These are phyloP conservation scores for Lumbricus terrestris DNA, from an alignment of 2,888 invertebrate species.

Conservation along the genomic window DNA sequence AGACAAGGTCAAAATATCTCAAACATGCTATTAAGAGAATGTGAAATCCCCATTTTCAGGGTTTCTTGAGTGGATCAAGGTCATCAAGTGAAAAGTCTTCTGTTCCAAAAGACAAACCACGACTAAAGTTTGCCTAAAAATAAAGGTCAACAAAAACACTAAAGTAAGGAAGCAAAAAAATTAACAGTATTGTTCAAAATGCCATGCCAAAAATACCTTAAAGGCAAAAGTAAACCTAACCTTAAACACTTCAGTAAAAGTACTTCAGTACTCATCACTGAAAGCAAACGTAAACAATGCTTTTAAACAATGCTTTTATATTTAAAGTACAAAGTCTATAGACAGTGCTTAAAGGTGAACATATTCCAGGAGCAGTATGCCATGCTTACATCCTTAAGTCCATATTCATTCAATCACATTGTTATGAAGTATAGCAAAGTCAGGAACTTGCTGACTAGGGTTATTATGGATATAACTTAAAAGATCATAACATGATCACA, in stretches of 20 bases:
- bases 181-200: too few relatives aligned
- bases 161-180: neutral
- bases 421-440: neutral
- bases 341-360: neutral
- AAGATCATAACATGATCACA: neutral
- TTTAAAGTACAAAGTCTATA: neutral
- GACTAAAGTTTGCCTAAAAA: slow-evolving; percentile 79
- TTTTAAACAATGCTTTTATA: neutral
- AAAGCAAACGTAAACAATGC: neutral
- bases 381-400: too few relatives aligned
- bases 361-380: neutral
- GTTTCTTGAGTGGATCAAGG: slow-evolving; percentile 74
- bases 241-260: neutral
- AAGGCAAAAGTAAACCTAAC: neutral
- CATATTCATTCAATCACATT: too few relatives aligned
- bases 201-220: neutral
- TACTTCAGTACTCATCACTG: neutral
- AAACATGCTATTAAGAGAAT: neutral
- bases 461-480: neutral
- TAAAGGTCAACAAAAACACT: slow-evolving; percentile 8
- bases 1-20: neutral
- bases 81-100: slow-evolving; percentile 92
- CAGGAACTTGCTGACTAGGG: neutral
- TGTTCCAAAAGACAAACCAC: slow-evolving; percentile 81
- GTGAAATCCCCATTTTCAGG: neutral